Base-by-base conservation (phyloP, 2,113 vertebrate species). In the Chaetodon auriga region DNA sequence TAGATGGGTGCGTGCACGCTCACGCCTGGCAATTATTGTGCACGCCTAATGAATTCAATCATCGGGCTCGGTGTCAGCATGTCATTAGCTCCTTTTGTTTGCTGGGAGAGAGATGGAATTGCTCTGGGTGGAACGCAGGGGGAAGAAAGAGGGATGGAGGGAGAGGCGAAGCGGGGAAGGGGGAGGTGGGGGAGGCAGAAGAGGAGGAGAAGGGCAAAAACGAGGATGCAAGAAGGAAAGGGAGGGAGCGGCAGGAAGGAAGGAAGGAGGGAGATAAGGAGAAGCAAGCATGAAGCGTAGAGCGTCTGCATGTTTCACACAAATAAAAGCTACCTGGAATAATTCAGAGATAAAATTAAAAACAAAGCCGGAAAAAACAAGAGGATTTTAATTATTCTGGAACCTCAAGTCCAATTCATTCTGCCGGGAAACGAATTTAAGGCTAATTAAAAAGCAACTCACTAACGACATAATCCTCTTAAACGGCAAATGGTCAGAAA, bases 11-110 rank as follows among this genome's bases (percentile, higher is more conserved):
- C 71, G 84, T 80, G 90, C 93, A 78, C 87, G 83, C 84, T 88
- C 82, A 54, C 79, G 89, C 79, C 74, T 72, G 85, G 84, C 92
- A 94, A 94, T 94, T 94, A 94, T 83, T 88, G 92, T 78, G 87
- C 92, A 91, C 89, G 92, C 81, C 87, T 93, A 92, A 92, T 93
- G 92, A 93, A 94, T 93, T 90, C 92, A 93, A 92, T 93, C 92
- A 93, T 84, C 69, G 68, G 89, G 92, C 90, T 94, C 92, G 48
- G 91, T 93, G 91, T 93, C 93, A 92, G 91, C 86, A 72, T 87
- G 90, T 93, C 87, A 94, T 94, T 93, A 94, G 87, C 91, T 89
- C 81, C 84, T 81, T 93, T 94, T 94, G 92, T 93, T 92, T 93
- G 85, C 81, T 11, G 75, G 58, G 85, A 87, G 88, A 89, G 90